These are phyloP conservation scores for Aethina tumida DNA, from an alignment of 1,140 invertebrate species.

Conservation along the genomic window DNA sequence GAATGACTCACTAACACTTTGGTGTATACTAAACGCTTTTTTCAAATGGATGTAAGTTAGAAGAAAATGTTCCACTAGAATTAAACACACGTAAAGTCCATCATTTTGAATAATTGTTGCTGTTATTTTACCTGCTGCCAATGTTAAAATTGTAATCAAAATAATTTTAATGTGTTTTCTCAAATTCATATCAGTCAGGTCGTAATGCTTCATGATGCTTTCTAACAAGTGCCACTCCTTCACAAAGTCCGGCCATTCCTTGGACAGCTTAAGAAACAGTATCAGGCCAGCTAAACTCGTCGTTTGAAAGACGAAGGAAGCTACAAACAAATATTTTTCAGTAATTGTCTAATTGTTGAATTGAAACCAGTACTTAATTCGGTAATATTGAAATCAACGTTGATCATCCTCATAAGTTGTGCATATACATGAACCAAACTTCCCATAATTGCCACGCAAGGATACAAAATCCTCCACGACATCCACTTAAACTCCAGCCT, in stretches of 20 bases:
- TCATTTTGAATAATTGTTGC: neutral
- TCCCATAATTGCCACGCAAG: slow-evolving; percentile 4
- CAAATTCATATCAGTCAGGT: neutral
- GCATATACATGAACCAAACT: neutral
- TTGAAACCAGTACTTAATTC: slow-evolving; percentile 5
- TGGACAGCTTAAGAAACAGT: slow-evolving; percentile 2
- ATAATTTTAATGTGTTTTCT: slow-evolving; percentile 5
- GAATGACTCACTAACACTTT: neutral
- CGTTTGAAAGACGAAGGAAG: slow-evolving; percentile 2
- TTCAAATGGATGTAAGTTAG: neutral
- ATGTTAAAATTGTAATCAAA: neutral
- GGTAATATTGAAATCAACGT: neutral
- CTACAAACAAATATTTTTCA: neutral
- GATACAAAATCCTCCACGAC: slow-evolving; percentile 10
- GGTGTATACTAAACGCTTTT: neutral
- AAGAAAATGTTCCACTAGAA: slow-evolving; percentile 8
- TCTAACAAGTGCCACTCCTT: slow-evolving; percentile 12
- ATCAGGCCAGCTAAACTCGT: neutral
- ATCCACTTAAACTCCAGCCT: slow-evolving; percentile 10
- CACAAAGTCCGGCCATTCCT: slow-evolving; percentile 8
- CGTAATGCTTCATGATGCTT: slow-evolving; percentile 2
- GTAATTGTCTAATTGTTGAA: neutral
- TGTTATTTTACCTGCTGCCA: slow-evolving; percentile 9
- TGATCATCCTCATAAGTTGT: neutral
- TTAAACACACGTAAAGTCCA: neutral